Evolutionary conservation across 1,140 invertebrate genomes (phyloP), one percentile per base, ranked within the genome.

Genomic region (Leptonema lineaticorne): DNA sequence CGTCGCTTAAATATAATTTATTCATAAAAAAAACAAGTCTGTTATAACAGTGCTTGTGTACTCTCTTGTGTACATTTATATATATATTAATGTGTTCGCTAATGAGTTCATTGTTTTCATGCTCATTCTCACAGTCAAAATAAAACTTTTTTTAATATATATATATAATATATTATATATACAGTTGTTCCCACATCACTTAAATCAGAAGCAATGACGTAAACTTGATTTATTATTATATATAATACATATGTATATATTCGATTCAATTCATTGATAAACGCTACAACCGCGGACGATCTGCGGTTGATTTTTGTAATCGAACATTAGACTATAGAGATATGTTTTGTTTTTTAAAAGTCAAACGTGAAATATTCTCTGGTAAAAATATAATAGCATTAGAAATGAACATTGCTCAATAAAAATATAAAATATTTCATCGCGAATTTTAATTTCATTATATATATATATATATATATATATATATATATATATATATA

Each of bases 41-140:
- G 66, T 68, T n/a, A 60, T 63, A 63, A 63, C 65, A 57, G 64
- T 50, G 59, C 26, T 57, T 69, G 63, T 62, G 69, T 71, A 68
- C 56, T 71, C 69, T 65, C 70, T 59, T 48, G 69, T 73, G 66
- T 69, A 69, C 66, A 68, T 70, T 69, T 63, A 69, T 71, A 71
- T 73, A 66, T 50, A 56, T 67, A 71, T 69, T 68, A 67, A 69
- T 48, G 67, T 69, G 67, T 68, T 57, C 71, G 68, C 71, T 72
- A 72, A 72, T 72, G 71, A 72, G 71, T 72, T 68, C 71, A 72
- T 72, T 72, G 71, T 72, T 72, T 67, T 50, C 64, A 58, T 63
- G 67, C 67, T 57, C 46, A 56, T 72, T 72, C 71, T 68, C 71
- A 72, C 71, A 72, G 58, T 69, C 64, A 65, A 72, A 72, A 69